Evolutionary conservation across 2,113 vertebrate species (phyloP), one percentile per base, ranked within the genome.

Genomic region (Catagonus wagneri): DNA sequence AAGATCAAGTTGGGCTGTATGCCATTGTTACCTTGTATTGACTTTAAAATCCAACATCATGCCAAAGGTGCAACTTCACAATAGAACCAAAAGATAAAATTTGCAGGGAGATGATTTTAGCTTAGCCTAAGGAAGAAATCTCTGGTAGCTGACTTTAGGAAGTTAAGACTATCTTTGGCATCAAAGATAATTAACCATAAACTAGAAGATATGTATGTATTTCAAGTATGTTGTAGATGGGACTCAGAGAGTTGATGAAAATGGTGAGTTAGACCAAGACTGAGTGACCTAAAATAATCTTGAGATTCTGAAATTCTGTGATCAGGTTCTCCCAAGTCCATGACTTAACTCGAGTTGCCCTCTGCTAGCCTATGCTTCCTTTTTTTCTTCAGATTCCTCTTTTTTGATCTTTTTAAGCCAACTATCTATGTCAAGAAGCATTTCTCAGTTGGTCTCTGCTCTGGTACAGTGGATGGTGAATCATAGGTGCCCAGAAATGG

Each of bases 171-270:
- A 22, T 76, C n/a, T 29, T 9, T 78, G 61, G 14, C 8, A 76
- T 81, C 32, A 81, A 68, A 89, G 60, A 66, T 81, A 3, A 63
- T 84, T 81, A 83, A 86, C 58, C n/a, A 83, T 56, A 86, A 83
- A 86, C 29, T 60, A 72, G 90, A 89, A 6, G 20, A 69, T 44
- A 80, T 27, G 29, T 78, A n/a, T n/a, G n/a, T n/a, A n/a, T 92
- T 94, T 83, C 74, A 69, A 58, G 19, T 68, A 61, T 32, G 22
- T 15, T 78, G 39, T 34, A 25, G 27, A 58, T 34, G 39, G 29
- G 61, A 66, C 34, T 80, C 25, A 13, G 66, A n/a, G n/a, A 81
- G 68, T 83, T 58, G 13, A 71, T 1, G 0, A 78, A 6, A 92
- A 56, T 36, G 20, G 27, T 34, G 16, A 85, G 78, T 85, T 58